These are phyloP conservation scores for Platyrinchus mystaceus DNA, from an alignment of 2,797 vertebrate species.

Conservation along the genomic window DNA sequence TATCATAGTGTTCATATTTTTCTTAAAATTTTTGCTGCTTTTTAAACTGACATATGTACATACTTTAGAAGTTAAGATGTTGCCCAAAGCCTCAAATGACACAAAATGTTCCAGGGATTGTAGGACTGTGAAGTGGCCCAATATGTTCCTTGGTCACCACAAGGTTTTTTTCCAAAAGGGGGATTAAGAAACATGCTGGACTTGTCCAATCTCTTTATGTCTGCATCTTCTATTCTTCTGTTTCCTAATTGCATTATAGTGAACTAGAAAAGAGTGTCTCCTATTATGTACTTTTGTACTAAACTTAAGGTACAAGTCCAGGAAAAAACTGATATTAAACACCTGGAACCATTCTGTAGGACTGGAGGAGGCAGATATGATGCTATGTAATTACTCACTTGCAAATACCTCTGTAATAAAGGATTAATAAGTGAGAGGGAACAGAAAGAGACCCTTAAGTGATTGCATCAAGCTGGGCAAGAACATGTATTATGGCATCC, in stretches of 20 bases:
- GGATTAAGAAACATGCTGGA: not conserved
- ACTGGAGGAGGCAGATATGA: not conserved
- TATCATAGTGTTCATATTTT: not conserved
- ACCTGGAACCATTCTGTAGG: not conserved
- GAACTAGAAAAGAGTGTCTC: not conserved
- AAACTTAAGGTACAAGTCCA: not conserved
- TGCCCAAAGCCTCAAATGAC: not conserved
- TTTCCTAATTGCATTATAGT: not conserved
- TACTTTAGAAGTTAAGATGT: not conserved
- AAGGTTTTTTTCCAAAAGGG: not conserved
- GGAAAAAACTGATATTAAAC: not conserved
- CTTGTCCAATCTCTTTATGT: not conserved
- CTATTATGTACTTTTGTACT: accelerated
- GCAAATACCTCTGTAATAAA: not conserved
- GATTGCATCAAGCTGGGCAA: not conserved
- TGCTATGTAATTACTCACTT: not conserved
- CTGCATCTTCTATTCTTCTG: not conserved
- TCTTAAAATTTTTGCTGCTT: not conserved
- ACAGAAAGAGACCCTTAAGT: not conserved
- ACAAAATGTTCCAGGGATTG: accelerated
- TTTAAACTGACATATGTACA: not conserved
- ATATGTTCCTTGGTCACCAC: not conserved
- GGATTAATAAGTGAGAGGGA: not conserved
- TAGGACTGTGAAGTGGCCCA: accelerated
- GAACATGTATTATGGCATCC: not conserved